Evolutionary conservation across 2,797 vertebrate species (phyloP), one percentile per base, ranked within the genome.

Genomic region (Mus minutoides): DNA sequence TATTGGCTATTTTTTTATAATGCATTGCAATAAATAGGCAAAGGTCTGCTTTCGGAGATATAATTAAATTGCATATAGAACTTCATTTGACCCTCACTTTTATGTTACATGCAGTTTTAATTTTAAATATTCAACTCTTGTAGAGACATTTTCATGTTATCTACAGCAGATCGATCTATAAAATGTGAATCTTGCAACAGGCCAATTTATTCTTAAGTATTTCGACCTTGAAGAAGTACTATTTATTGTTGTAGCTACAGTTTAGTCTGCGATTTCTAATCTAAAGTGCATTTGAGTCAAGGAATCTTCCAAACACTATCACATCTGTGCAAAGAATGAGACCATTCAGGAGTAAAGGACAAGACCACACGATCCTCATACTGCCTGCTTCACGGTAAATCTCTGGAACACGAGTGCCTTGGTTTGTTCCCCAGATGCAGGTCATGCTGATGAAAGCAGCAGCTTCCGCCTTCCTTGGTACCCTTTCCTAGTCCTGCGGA

Each of bases 181-280:
- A 94, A 93, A 92, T 85, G 40, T 58, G 91, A 95, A 97, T 83
- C 83, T 5, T 52, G 88, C 58, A 90, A 82, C 60, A 95, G 69
- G 80, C 26, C 69, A 88, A 76, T 3, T 54, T 5, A 73, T 85
- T 79, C 12, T n/a, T 13, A 3, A 77, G 60, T 87, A 54, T 94
- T 97, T 90, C 96, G 95, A 96, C 92, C 69, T 87, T 97, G 93
- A 97, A 97, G 96, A 97, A 88, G 0, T 73, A 17, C 67, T n/a
- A 84, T 88, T 93, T 80, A 78, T 77, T 92, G 60, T 54, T 93
- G 80, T 78, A 46, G 46, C 34, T 90, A n/a, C 85, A 88, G 87
- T 93, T 64, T 90, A 92, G 92, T 82, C 77, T 73, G 14, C 91
- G 21, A 86, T 88, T 29, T 31, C 13, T 43, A 29, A 46, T 58